A percentile compares a stretch with the other conserved stretches of the same genome.
Evolutionary conservation across 2,888 invertebrate genomes (phyloP).

Genomic region (Antitype chi): DNA sequence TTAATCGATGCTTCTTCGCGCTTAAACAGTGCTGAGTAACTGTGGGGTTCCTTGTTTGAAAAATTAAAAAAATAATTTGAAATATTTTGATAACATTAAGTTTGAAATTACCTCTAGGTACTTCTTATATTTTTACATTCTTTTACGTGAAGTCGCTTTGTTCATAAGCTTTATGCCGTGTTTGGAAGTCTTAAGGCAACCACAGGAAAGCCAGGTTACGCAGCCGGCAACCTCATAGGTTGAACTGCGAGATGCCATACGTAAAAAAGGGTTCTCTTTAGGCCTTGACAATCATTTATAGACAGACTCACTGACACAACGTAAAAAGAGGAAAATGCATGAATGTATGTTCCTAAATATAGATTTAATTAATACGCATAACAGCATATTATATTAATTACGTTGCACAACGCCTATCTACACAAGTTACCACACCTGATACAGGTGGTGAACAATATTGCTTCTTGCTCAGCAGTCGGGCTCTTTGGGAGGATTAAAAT

Average conservation of each 20-base stretch:
- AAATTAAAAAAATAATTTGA: not conserved
- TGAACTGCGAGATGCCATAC: not conserved
- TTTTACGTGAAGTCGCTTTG: not conserved
- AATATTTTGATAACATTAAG: not conserved
- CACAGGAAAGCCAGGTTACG: not conserved
- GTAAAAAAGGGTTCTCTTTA: not conserved
- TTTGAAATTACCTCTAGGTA: no score
- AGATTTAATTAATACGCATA: no score
- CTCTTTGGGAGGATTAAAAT: constrained; percentile 47
- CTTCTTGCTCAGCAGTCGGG: not conserved
- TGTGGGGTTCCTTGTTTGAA: constrained; percentile 28
- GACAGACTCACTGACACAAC: not conserved
- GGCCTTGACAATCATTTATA: not conserved
- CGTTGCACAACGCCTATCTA: not conserved
- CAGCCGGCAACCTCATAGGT: not conserved
- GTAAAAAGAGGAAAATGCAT: not conserved
- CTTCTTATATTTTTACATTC: not conserved
- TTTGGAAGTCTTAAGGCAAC: not conserved
- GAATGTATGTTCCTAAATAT: not conserved
- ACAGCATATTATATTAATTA: not conserved
- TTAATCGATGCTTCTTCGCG: constrained; percentile 52
- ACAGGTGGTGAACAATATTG: constrained; percentile 22
- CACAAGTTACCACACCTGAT: not conserved
- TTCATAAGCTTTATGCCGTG: not conserved
- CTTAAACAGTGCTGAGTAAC: constrained; percentile 31